Evolutionary conservation across 2,113 vertebrate species (phyloP).

Genomic region (Chunga burmeisteri): DNA sequence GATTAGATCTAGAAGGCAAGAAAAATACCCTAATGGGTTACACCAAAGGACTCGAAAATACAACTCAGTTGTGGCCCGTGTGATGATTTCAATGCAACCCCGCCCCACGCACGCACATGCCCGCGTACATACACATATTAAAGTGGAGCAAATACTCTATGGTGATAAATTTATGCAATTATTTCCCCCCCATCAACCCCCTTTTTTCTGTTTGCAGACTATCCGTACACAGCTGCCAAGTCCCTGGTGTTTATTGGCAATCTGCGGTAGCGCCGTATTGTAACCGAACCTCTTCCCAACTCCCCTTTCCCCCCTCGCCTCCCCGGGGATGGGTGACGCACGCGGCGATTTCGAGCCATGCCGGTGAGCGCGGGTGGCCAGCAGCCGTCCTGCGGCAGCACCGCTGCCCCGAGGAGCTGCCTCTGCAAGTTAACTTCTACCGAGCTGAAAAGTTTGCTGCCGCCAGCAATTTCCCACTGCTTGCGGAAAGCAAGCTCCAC

Average conservation of each 20-base stretch:
- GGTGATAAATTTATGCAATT: neutral
- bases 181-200: neutral
- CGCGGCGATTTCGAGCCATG: neutral
- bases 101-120: rapidly evolving
- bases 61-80: neutral
- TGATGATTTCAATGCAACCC: rapidly evolving
- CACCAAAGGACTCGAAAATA: neutral
- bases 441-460: neutral
- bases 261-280: rapidly evolving
- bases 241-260: neutral
- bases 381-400: neutral
- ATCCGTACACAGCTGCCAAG: rapidly evolving
- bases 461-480: neutral
- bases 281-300: rapidly evolving
- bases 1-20: conserved; percentile 19
- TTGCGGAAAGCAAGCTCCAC: neutral
- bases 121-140: rapidly evolving
- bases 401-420: neutral
- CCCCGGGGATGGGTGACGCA: neutral
- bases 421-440: neutral
- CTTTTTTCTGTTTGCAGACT: neutral
- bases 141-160: neutral
- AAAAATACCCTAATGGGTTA: conserved; percentile 17
- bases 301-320: neutral
- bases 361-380: neutral